phyloP scores from a whole-genome alignment of 1,140 invertebrate genomes.

The Neuroterus valhalla region DNA sequence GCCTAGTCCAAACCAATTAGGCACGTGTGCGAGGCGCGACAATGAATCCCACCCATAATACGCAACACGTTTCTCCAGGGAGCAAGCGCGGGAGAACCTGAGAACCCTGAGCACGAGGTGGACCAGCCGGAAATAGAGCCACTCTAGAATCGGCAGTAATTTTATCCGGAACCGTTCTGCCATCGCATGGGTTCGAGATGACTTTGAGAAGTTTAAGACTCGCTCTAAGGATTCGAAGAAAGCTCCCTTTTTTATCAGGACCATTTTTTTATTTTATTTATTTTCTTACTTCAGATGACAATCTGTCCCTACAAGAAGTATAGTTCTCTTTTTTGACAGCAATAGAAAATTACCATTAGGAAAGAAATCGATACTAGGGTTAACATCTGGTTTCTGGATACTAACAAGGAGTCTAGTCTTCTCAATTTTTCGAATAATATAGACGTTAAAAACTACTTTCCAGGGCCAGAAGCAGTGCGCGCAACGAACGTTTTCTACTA shows the following conservation, averaged over 20 bases:
- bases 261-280: background rate
- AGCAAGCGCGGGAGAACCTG: conserved; percentile 46
- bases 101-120: conserved; percentile 31
- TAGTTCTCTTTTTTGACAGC: background rate
- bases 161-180: conserved; percentile 46
- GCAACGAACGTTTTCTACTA: conserved; percentile 99
- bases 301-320: background rate
- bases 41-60: conserved; percentile 65
- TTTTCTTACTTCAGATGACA: background rate
- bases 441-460: conserved; percentile 12
- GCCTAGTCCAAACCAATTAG: conserved; percentile 69
- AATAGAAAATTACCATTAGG: no score
- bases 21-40: conserved; percentile 65
- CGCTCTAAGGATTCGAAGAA: conserved; percentile 3
- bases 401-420: no score
- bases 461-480: conserved; percentile 95
- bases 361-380: no score
- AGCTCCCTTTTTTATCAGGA: background rate
- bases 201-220: background rate
- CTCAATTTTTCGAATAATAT: background rate
- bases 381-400: no score
- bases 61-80: conserved; percentile 60
- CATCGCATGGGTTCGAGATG: conserved; percentile 3
- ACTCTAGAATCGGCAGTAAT: conserved; percentile 34
- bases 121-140: conserved; percentile 53